Conservation (phyloP, 1,140 invertebrate species). For the Elysia chlorotica region DNA sequence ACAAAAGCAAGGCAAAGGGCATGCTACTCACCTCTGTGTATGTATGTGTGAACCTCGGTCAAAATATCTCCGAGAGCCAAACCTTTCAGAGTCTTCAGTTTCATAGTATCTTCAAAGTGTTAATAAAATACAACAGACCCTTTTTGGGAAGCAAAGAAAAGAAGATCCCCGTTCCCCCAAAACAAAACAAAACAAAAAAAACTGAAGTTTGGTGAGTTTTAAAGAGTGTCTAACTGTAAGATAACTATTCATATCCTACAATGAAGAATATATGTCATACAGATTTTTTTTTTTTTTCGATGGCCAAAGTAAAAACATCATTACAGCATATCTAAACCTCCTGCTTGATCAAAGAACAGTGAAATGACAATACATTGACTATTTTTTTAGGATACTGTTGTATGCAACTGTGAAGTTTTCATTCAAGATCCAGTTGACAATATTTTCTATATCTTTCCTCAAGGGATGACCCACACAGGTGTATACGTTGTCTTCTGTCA, state of each 20-base stretch:
- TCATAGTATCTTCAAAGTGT: slow-evolving; percentile 83
- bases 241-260: background rate
- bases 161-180: too few species aligned
- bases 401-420: slow-evolving; percentile 81
- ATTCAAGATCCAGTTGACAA: slow-evolving; percentile 88
- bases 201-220: background rate
- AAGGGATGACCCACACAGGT: slow-evolving; percentile 95
- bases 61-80: slow-evolving; percentile 88
- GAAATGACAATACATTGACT: background rate
- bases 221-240: background rate
- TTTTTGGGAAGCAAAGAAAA: too few species aligned
- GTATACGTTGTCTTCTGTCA: slow-evolving; percentile 93
- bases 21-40: slow-evolving; percentile 85
- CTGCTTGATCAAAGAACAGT: background rate
- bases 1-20: background rate
- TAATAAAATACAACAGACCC: too few species aligned
- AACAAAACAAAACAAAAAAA: too few species aligned
- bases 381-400: slow-evolving; percentile 72
- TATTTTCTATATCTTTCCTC: slow-evolving; percentile 85
- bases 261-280: background rate
- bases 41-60: slow-evolving; percentile 82
- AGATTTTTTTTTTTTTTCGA: background rate
- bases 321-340: background rate
- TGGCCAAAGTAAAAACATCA: background rate
- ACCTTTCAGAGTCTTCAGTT: slow-evolving; percentile 85